These are phyloP conservation scores for Cataglyphis rosenhaueri DNA, from an alignment of 2,888 invertebrate species.

Conservation along the genomic window DNA sequence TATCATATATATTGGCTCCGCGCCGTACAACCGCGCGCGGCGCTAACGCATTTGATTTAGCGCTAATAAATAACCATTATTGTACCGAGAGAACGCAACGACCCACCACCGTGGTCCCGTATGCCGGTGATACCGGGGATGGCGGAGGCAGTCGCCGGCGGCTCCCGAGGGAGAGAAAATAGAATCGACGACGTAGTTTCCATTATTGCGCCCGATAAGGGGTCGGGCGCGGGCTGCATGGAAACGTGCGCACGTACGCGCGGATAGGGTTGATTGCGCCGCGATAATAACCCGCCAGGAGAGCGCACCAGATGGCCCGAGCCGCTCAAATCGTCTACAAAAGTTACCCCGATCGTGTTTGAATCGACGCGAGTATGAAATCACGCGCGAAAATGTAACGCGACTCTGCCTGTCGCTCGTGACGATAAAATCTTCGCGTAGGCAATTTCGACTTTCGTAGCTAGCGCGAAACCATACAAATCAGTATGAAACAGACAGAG, in stretches of 20 bases:
- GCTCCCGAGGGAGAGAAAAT: constrained; percentile 83
- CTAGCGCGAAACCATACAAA: background rate
- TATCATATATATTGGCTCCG: constrained; percentile 84
- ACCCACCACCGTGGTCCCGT: constrained; percentile 56
- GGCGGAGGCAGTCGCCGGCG: constrained; percentile 72
- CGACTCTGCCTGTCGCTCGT: background rate
- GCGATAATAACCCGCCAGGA: constrained; percentile 78
- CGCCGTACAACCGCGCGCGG: constrained; percentile 59
- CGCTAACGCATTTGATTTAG: constrained; percentile 84
- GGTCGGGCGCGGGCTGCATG: constrained; percentile 71
- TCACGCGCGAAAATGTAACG: background rate
- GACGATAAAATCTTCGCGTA: background rate
- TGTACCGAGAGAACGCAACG: constrained; percentile 76
- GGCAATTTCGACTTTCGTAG: background rate
- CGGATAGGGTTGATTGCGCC: constrained; percentile 80
- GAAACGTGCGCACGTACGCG: constrained; percentile 62
- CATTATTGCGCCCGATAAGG: constrained; percentile 82
- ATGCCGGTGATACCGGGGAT: constrained; percentile 61
- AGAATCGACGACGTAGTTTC: constrained; percentile 85
- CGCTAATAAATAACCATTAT: constrained; percentile 85
- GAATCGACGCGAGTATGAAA: background rate
- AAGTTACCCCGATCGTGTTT: constrained; percentile 32
- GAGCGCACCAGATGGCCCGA: constrained; percentile 73
- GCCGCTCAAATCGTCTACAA: constrained; percentile 55
- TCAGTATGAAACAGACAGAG: background rate